A percentile compares a stretch with the other conserved stretches of the same genome.
Conservation (phyloP, 2,888 invertebrate genomes). For the Gastrophysa polygoni region DNA sequence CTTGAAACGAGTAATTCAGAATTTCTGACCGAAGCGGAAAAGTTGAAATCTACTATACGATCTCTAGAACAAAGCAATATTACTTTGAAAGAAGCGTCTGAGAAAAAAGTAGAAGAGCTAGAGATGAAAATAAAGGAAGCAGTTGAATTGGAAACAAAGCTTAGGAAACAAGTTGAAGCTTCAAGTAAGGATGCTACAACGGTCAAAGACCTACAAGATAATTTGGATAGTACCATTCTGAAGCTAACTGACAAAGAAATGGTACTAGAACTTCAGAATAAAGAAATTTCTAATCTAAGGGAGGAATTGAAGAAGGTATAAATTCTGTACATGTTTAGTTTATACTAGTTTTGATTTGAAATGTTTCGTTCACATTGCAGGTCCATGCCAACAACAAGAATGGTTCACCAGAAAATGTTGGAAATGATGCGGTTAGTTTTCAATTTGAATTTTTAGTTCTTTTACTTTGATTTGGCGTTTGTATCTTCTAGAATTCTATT, state of each 20-base stretch:
- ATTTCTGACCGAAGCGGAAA: slow-evolving; percentile 44
- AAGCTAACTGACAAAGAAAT: slow-evolving; percentile 25
- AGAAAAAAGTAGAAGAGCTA: slow-evolving; percentile 25
- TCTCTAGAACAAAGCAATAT: slow-evolving; percentile 8
- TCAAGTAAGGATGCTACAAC: slow-evolving; percentile 31
- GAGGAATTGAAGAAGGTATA: slow-evolving; percentile 40
- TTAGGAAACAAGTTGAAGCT: slow-evolving; percentile 27
- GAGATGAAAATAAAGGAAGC: slow-evolving; percentile 25
- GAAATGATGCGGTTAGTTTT: neutral
- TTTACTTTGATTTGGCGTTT: too few relatives aligned
- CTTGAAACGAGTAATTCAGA: slow-evolving; percentile 42
- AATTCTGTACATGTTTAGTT: neutral
- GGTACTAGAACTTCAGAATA: slow-evolving; percentile 33
- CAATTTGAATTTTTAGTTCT: too few relatives aligned
- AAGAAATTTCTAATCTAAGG: slow-evolving; percentile 39
- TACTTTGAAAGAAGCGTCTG: slow-evolving; percentile 16
- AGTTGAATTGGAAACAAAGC: slow-evolving; percentile 25
- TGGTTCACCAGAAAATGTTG: neutral
- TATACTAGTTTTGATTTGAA: neutral
- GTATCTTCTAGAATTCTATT: too few relatives aligned
- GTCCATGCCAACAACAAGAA: neutral
- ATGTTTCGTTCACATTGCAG: neutral
- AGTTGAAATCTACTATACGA: slow-evolving; percentile 21
- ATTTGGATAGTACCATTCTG: slow-evolving; percentile 6
- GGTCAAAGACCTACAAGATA: slow-evolving; percentile 17